Conservation (phyloP, 2,888 invertebrate species). For the Erpobdella octoculata region DNA sequence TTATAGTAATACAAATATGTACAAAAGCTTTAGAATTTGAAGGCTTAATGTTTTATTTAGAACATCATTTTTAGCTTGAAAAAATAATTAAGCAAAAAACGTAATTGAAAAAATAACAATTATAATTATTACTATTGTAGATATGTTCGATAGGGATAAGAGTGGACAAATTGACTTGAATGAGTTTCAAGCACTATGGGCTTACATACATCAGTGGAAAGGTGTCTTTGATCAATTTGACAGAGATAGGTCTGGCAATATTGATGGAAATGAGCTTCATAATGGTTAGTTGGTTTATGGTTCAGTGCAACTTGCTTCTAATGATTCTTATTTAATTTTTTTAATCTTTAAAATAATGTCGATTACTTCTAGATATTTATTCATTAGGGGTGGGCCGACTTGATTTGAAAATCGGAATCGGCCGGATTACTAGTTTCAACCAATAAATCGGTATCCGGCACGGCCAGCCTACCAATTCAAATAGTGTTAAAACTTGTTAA, state of each 20-base stretch:
- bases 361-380: neutral
- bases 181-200: conserved; percentile 51
- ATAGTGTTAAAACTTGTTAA: too few relatives aligned
- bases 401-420: neutral
- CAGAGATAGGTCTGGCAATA: conserved; percentile 50
- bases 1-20: too few relatives aligned
- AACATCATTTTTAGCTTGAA: too few relatives aligned
- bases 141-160: conserved; percentile 51
- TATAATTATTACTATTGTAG: conserved; percentile 34
- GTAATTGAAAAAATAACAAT: too few relatives aligned
- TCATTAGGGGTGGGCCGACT: neutral
- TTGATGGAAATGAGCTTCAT: conserved; percentile 48
- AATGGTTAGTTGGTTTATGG: conserved; percentile 48
- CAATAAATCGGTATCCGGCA: too few relatives aligned
- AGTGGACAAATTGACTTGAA: conserved; percentile 49
- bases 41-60: too few relatives aligned
- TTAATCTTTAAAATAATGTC: neutral
- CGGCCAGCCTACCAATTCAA: too few relatives aligned
- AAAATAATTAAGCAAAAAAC: too few relatives aligned
- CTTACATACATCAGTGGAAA: conserved; percentile 53
- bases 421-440: too few relatives aligned
- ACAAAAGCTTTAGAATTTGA: too few relatives aligned
- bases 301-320: too few relatives aligned
- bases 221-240: conserved; percentile 50
- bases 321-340: neutral